Conservation (phyloP, 2,113 vertebrate genomes). For the Grammomys surdaster region DNA sequence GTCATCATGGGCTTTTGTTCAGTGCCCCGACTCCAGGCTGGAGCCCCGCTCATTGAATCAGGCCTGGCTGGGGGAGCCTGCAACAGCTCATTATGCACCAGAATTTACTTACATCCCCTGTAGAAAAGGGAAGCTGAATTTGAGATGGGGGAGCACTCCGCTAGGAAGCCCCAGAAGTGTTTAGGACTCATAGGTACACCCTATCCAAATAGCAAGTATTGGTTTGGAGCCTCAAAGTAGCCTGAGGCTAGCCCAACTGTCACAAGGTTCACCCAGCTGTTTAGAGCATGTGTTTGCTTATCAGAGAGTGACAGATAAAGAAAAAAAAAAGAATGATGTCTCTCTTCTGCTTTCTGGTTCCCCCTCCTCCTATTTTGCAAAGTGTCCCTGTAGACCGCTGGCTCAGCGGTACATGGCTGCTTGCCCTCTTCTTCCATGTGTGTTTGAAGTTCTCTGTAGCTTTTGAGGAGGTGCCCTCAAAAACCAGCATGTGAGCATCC, state of each 20-base stretch:
- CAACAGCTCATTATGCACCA: constrained; percentile 49
- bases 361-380: neutral
- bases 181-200: neutral
- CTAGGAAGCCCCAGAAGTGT: neutral
- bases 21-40: constrained; percentile 82
- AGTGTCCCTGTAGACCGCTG: neutral
- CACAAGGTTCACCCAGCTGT: neutral
- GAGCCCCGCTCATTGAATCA: constrained; percentile 87
- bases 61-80: constrained; percentile 78
- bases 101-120: constrained; percentile 71
- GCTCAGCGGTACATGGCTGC: neutral
- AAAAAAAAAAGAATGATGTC: neutral
- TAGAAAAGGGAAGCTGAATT: constrained; percentile 54
- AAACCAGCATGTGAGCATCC: neutral
- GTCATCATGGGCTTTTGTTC: constrained; percentile 87
- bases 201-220: neutral
- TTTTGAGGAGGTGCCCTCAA: neutral
- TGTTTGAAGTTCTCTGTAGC: neutral
- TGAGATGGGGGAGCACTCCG: neutral
- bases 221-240: neutral
- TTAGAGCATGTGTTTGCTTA: neutral
- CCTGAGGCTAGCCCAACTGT: neutral
- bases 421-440: neutral
- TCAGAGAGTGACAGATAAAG: neutral
- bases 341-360: neutral